These are phyloP conservation scores for Cheilosia scutellata DNA, from an alignment of 2,888 invertebrate genomes.

Conservation along the genomic window DNA sequence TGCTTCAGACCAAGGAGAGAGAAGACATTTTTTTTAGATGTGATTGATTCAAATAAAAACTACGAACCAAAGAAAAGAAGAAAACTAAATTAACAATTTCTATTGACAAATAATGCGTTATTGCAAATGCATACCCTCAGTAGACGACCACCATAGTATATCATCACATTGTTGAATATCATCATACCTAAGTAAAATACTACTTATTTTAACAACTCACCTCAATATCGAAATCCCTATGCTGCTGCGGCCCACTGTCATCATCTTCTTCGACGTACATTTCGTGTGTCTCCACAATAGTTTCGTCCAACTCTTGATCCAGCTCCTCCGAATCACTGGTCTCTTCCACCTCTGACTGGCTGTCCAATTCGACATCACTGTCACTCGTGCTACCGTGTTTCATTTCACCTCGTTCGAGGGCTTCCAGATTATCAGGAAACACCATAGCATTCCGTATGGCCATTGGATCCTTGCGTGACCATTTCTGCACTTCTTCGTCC, in stretches of 20 bases:
- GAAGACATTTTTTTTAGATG: too few species aligned
- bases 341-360: constrained; percentile 84
- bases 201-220: constrained; percentile 78
- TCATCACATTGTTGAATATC: too few species aligned
- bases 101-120: background rate
- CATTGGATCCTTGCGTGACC: constrained; percentile 97
- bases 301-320: constrained; percentile 86
- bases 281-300: constrained; percentile 84
- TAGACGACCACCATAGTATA: too few species aligned
- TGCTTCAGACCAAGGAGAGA: too few species aligned
- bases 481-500: constrained; percentile 99
- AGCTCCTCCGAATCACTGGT: constrained; percentile 85
- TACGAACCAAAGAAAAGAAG: too few species aligned
- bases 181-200: too few species aligned
- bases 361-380: constrained; percentile 86
- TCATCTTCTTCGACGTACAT: constrained; percentile 83
- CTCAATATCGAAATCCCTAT: constrained; percentile 87
- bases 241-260: constrained; percentile 83
- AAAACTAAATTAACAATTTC: background rate
- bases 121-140: too few species aligned
- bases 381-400: constrained; percentile 89
- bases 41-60: too few species aligned
- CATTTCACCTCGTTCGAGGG: constrained; percentile 94
- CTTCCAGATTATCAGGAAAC: constrained; percentile 93
- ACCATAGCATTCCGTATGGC: constrained; percentile 97